Evolutionary conservation across 2,888 invertebrate genomes (phyloP).

Genomic region (Agrypnus murinus): DNA sequence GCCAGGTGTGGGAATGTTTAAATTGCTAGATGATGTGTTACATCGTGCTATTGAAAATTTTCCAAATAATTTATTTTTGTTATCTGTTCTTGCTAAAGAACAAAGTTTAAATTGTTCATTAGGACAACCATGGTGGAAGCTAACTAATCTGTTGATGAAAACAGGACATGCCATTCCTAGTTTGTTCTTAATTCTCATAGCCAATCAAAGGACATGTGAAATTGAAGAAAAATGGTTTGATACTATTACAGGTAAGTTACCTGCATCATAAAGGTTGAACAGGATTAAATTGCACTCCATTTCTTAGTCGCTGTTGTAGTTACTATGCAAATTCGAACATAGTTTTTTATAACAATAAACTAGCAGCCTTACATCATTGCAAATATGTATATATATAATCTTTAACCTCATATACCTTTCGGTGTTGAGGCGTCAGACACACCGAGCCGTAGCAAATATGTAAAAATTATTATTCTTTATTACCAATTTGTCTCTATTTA

Average conservation of each 20-base stretch:
- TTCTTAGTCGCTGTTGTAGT: too few relatives aligned
- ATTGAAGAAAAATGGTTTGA: slow-evolving; percentile 64
- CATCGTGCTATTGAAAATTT: slow-evolving; percentile 70
- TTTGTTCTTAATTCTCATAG: slow-evolving; percentile 71
- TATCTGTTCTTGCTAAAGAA: slow-evolving; percentile 72
- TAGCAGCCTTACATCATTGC: too few relatives aligned
- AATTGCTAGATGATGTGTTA: slow-evolving; percentile 69
- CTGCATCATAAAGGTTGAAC: too few relatives aligned
- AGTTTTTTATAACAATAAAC: too few relatives aligned
- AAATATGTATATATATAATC: too few relatives aligned
- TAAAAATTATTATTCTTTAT: too few relatives aligned
- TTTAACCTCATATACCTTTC: too few relatives aligned
- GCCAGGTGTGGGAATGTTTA: slow-evolving; percentile 67
- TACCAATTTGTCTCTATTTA: too few relatives aligned
- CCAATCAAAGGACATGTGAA: slow-evolving; percentile 64
- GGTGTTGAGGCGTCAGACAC: too few relatives aligned
- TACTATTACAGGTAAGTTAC: slow-evolving; percentile 65
- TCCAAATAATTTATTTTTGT: slow-evolving; percentile 76
- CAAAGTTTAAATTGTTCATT: slow-evolving; percentile 68
- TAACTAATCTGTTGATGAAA: slow-evolving; percentile 70
- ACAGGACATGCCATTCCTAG: slow-evolving; percentile 71
- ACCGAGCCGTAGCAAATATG: too few relatives aligned
- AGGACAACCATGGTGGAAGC: slow-evolving; percentile 74
- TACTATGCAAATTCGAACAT: too few relatives aligned
- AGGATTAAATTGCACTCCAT: neutral